These are phyloP conservation scores for Muscicapa striata DNA, from an alignment of 2,797 vertebrate species.

Conservation along the genomic window DNA sequence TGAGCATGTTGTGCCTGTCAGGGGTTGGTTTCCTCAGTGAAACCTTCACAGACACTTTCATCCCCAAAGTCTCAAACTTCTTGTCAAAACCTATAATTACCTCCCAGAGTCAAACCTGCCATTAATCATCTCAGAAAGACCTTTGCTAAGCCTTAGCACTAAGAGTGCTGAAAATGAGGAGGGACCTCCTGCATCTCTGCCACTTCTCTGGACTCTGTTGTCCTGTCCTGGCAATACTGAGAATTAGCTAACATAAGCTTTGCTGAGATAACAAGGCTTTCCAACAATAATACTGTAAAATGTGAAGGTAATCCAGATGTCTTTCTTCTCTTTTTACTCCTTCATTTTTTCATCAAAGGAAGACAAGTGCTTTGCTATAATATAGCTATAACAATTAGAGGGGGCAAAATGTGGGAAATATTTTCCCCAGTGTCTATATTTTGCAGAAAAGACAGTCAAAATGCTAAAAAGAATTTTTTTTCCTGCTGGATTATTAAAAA, in stretches of 20 bases:
- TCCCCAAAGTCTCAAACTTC: conserved; percentile 69
- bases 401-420: background rate
- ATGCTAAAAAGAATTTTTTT: background rate
- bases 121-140: conserved; percentile 71
- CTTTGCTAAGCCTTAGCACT: conserved; percentile 37
- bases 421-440: background rate
- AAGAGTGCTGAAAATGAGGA: conserved; percentile 42
- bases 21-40: conserved; percentile 65
- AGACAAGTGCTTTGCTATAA: background rate
- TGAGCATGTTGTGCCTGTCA: conserved; percentile 71
- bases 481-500: background rate
- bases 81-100: conserved; percentile 70
- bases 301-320: background rate
- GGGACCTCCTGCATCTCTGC: conserved; percentile 26
- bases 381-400: background rate
- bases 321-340: background rate
- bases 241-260: conserved; percentile 12
- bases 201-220: conserved; percentile 16
- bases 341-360: conserved; percentile 7
- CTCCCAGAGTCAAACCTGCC: conserved; percentile 65
- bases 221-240: conserved; percentile 27
- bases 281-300: background rate
- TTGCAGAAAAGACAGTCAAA: background rate
- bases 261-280: conserved; percentile 18
- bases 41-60: conserved; percentile 71